Base-by-base conservation (phyloP, 2,113 vertebrate species). In the Aythya baeri region DNA sequence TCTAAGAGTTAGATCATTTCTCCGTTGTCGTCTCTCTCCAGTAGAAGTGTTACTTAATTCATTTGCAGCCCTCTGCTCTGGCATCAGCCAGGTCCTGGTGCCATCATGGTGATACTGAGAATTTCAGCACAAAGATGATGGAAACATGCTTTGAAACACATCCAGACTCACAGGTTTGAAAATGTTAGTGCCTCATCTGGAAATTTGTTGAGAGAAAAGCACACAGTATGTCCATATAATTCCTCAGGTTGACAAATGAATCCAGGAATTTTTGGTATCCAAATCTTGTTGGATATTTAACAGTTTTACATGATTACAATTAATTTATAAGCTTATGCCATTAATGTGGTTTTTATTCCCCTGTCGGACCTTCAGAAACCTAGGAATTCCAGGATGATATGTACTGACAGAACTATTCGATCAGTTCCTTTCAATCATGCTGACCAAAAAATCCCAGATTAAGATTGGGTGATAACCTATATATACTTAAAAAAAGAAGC, bases 31-130 rank as follows among this genome's bases (percentile, higher is more conserved):
- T 31, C 62, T 43, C 13, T 50, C 17, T 50, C 20, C 55, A 57
- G 49, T 44, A 65, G 27, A 76, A 82, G 36, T 36, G 21, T 34
- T 43, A 36, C 57, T 65, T 55, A 82, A 66, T 38, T 36, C 26
- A 7, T 61, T 70, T 74, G 11, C 77, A 43, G 9, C 8, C 49
- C 22, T 84, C 41, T 89, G 17, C 9, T 89, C 65, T 78, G n/a
- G 7, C n/a, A 75, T 59, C 66, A 44, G 8, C 25, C 0, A 0
- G 38, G 23, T 67, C 27, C 17, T 2, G 4, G 2, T 34, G 23
- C 22, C 4, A 2, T n/a, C 17, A 38, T 4, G 4, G 31, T 80
- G 29, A 55, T 66, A 27, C 4, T 52, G 34, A 29, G 41, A 76
- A 75, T 79, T 91, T 76, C 38, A 41, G 14, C 9, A 44, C 46